A percentile compares a stretch with the other conserved stretches of the same genome.
phyloP scores from a whole-genome alignment of 2,888 invertebrate genomes.

The Athrips mouffetella region DNA sequence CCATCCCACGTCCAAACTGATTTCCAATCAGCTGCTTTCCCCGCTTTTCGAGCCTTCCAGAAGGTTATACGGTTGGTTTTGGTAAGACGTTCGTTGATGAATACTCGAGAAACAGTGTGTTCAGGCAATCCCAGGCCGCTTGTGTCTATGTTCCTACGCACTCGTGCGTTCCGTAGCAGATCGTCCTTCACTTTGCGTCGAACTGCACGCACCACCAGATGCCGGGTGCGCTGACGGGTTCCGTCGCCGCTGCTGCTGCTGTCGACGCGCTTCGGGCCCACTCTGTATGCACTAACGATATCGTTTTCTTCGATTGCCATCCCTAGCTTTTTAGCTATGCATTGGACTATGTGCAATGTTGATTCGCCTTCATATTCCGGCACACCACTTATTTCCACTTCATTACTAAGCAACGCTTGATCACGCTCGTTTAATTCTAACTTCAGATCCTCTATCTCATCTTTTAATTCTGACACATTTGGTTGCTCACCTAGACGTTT shows the following conservation, averaged over 20 bases:
- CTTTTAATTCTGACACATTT: too few species aligned
- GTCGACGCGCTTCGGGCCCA: constrained; percentile 1
- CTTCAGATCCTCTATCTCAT: background rate
- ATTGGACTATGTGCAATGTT: constrained; percentile 9
- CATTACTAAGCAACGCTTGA: constrained; percentile 16
- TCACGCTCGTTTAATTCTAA: constrained; percentile 18
- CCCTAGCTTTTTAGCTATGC: constrained; percentile 19
- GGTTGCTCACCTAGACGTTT: too few species aligned
- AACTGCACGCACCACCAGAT: constrained; percentile 17
- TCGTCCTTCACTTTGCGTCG: constrained; percentile 20
- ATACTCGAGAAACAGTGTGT: background rate
- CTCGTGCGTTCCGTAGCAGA: constrained; percentile 19
- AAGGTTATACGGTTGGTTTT: constrained; percentile 11
- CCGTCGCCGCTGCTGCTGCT: background rate
- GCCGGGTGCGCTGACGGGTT: constrained; percentile 13
- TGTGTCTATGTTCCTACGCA: constrained; percentile 17
- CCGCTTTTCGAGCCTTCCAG: constrained; percentile 7
- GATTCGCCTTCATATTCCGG: constrained; percentile 19
- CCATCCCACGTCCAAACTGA: constrained; percentile 13
- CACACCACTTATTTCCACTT: constrained; percentile 19
- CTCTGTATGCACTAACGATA: constrained; percentile 18
- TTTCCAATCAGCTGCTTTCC: constrained; percentile 7
- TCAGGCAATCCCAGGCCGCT: constrained; percentile 13
- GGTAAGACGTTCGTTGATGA: constrained; percentile 14
- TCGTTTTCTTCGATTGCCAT: constrained; percentile 16